A percentile compares a stretch with the other conserved stretches of the same genome.
Evolutionary conservation across 2,797 vertebrate species (phyloP).

Genomic region (Anas georgica): DNA sequence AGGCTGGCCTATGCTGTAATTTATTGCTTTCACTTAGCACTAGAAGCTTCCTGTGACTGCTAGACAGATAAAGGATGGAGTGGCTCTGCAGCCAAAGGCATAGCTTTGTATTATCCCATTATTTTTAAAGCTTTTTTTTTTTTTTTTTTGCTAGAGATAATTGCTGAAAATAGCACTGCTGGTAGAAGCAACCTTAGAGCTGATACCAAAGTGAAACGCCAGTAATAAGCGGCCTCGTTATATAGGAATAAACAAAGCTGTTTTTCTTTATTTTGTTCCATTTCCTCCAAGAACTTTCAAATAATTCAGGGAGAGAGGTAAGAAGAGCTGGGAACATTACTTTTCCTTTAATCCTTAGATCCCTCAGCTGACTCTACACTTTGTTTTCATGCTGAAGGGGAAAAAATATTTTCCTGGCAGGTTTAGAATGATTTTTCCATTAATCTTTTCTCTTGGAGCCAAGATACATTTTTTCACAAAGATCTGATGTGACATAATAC

Average conservation of each 20-base stretch:
- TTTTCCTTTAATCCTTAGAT: constrained; percentile 49
- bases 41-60: not conserved
- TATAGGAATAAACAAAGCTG: not conserved
- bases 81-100: not conserved
- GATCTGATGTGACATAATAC: constrained; percentile 65
- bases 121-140: not conserved
- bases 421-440: constrained; percentile 67
- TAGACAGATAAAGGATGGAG: not conserved
- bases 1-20: not conserved
- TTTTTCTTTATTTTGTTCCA: not conserved
- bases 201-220: not conserved
- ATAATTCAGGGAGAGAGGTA: not conserved
- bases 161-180: not conserved
- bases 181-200: not conserved
- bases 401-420: constrained; percentile 72
- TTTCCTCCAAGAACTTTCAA: not conserved
- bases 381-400: constrained; percentile 69
- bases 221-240: not conserved
- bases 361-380: constrained; percentile 45
- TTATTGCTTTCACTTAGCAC: not conserved
- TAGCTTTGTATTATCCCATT: not conserved
- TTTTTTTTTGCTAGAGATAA: not conserved
- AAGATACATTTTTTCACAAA: constrained; percentile 58
- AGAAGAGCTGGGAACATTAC: not conserved
- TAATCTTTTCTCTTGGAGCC: constrained; percentile 61